Evolutionary conservation across 2,888 invertebrate genomes (phyloP).

Genomic region (Elgonia sp.): DNA sequence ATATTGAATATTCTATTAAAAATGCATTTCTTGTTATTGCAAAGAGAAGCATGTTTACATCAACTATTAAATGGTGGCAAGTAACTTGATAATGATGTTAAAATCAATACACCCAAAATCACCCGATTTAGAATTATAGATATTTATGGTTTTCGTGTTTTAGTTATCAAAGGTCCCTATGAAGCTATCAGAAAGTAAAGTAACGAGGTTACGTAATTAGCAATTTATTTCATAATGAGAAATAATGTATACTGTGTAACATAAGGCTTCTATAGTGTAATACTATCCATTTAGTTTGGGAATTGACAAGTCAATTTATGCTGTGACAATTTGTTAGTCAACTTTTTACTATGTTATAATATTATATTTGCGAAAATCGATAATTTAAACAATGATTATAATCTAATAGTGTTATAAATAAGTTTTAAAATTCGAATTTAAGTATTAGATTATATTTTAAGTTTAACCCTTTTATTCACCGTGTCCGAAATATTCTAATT

Average conservation of each 20-base stretch:
- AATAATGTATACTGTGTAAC: neutral
- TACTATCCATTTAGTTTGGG: neutral
- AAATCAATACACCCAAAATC: neutral
- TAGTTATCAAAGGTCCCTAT: neutral
- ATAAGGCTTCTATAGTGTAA: neutral
- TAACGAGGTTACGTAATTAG: conserved; percentile 9
- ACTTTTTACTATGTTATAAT: too few species aligned
- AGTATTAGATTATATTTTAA: too few species aligned
- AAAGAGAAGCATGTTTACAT: neutral
- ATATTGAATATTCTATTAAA: conserved; percentile 14
- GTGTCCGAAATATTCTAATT: too few species aligned
- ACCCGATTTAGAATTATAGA: neutral
- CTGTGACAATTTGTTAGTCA: too few species aligned
- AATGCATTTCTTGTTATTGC: neutral
- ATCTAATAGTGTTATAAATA: too few species aligned
- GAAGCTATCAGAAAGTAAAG: conserved; percentile 13
- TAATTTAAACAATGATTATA: too few species aligned
- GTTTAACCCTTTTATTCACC: too few species aligned
- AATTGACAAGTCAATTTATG: conserved; percentile 4
- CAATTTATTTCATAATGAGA: conserved; percentile 6
- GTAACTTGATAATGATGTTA: neutral
- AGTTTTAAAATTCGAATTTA: too few species aligned
- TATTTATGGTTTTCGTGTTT: conserved; percentile 10
- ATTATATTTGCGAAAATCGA: too few species aligned
- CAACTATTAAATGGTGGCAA: neutral